phyloP scores from a whole-genome alignment of 2,113 vertebrate genomes.

The Ceuthmochares aereus region DNA sequence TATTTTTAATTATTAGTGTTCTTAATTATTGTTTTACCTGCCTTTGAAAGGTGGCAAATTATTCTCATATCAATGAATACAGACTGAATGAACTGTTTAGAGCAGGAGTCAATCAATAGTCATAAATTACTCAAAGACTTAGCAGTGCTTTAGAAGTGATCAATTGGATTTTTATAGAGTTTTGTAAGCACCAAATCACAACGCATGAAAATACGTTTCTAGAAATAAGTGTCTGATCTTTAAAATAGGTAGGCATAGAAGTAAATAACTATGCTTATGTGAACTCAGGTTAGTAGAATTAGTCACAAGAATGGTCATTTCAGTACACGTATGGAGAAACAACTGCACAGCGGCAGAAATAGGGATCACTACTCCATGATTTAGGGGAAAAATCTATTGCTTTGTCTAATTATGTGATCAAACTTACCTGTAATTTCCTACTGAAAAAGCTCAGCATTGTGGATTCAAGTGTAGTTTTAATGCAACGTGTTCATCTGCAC shows the following conservation, averaged over 20 bases:
- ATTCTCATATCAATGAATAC: conserved; percentile 7
- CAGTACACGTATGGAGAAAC: neutral
- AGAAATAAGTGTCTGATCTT: neutral
- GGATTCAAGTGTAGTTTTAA: neutral
- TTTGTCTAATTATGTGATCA: neutral
- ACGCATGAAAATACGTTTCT: neutral
- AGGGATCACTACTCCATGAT: neutral
- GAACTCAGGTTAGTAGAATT: neutral
- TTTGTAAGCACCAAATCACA: neutral
- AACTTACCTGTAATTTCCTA: neutral
- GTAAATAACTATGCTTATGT: neutral
- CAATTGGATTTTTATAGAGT: neutral
- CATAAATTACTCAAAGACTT: neutral
- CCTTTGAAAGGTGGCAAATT: conserved; percentile 7
- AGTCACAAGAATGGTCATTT: neutral
- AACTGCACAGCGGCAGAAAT: neutral
- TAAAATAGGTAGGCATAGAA: neutral
- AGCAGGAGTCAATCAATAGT: neutral
- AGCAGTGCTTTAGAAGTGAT: neutral
- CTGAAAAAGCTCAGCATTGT: neutral
- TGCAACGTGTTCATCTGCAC: neutral
- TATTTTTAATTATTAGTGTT: neutral
- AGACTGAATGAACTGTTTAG: conserved; percentile 17
- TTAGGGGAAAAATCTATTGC: neutral
- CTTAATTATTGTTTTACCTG: conserved; percentile 18